phyloP scores from a whole-genome alignment of 2,113 vertebrate genomes.

The Phaethon lepturus region DNA sequence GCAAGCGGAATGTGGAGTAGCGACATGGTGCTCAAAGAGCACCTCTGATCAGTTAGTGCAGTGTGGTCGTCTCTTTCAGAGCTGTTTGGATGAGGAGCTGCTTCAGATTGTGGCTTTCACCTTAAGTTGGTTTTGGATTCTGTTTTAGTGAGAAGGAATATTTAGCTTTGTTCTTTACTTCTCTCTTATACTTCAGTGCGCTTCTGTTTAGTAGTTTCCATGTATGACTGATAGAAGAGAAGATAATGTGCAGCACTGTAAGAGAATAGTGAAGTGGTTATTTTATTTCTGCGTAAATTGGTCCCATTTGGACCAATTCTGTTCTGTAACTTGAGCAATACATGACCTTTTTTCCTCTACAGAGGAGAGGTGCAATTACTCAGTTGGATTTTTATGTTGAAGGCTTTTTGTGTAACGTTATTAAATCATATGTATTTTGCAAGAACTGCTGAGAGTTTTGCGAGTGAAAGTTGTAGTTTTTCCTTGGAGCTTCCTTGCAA shows the following conservation, averaged over 20 bases:
- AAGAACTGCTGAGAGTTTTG: background rate
- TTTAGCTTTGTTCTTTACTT: background rate
- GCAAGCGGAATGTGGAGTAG: background rate
- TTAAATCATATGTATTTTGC: background rate
- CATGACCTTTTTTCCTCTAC: background rate
- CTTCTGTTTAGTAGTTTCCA: background rate
- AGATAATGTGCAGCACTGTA: background rate
- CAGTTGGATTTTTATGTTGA: background rate
- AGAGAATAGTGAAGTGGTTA: background rate
- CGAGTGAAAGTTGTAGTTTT: background rate
- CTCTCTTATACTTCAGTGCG: background rate
- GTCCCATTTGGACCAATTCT: background rate
- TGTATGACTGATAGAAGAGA: background rate
- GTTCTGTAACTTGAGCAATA: background rate
- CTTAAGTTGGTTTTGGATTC: background rate
- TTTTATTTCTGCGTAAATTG: constrained; percentile 2
- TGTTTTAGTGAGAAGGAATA: background rate
- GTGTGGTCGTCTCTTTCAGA: background rate
- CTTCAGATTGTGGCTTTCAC: background rate
- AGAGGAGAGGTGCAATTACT: background rate
- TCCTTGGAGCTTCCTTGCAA: background rate
- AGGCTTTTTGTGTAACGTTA: background rate
- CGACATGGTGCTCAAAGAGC: background rate
- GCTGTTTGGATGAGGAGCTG: background rate
- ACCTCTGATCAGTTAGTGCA: background rate